Base-by-base conservation (phyloP, 2,888 invertebrate species). In the Tenthredo distinguenda region DNA sequence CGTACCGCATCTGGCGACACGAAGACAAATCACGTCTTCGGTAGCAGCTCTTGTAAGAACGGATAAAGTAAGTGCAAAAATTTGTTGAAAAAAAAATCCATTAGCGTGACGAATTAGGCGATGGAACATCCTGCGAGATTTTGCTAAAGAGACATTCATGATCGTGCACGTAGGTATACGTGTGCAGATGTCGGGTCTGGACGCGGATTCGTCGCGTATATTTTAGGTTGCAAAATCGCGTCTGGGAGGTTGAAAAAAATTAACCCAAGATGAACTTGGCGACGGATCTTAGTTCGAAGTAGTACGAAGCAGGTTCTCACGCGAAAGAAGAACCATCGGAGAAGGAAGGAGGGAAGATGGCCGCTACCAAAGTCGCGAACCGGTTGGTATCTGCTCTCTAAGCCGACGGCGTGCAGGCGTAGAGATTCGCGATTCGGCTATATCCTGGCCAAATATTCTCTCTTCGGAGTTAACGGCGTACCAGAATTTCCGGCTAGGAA, bases 331-430 rank as follows among this genome's bases (percentile, higher is more conserved):
- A 50, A 77, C 6, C 55, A n/a, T 55, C 55, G 90, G 89, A 43
- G 26, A 55, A 77, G 50, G 26, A 76, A 88, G 88, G 89, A 90
- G 90, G 88, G 90, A 92, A 93, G 92, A 93, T 92, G 92, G 93
- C 92, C 90, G 91, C 91, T 90, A 90, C 91, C 91, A 91, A 90
- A 92, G 91, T 91, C 90, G 89, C 91, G 89, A 93, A 93, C 93
- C 93, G 93, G 93, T 93, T 93, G 91, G 89, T 90, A 89, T 90
- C 90, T 90, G 89, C 90, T 91, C 89, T 92, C 92, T 91, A 91
- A 91, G 89, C 89, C 89, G 88, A 86, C 87, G 85, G 89, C 87
- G 86, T 86, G 26, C 26, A 62, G 86, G 81, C 88, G 86, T 68
- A 68, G 21, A 62, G 62, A 85, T 85, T 86, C 47, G 47, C 76